A percentile compares a stretch with the other conserved stretches of the same genome.
Evolutionary conservation across 2,888 invertebrate species (phyloP).

Genomic region (Caenorhabditis uteleia): DNA sequence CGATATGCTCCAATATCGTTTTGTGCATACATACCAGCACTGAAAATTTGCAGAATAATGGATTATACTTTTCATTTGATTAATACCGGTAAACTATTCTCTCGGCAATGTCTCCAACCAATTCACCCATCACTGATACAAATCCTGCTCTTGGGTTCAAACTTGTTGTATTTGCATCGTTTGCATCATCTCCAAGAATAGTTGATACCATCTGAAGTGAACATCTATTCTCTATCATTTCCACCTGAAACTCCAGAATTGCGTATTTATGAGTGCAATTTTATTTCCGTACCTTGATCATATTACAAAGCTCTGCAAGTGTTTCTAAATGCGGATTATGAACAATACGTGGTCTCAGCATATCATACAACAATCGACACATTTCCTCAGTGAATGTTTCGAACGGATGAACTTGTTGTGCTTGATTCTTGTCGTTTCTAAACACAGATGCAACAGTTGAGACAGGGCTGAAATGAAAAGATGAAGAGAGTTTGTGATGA

Average conservation of each 20-base stretch:
- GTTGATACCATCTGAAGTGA: conserved; percentile 41
- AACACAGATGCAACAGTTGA: conserved; percentile 36
- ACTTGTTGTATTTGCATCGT: conserved; percentile 10
- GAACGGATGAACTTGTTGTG: conserved; percentile 50
- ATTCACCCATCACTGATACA: conserved; percentile 63
- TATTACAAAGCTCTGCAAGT: conserved; percentile 91
- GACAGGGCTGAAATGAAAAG: conserved; percentile 29
- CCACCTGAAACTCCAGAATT: conserved; percentile 73
- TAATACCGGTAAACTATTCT: conserved; percentile 84
- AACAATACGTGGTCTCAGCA: conserved; percentile 88
- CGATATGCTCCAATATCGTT: conserved; percentile 82
- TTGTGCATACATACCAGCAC: conserved; percentile 80
- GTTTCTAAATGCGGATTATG: conserved; percentile 97
- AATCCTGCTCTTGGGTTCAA: conserved; percentile 67
- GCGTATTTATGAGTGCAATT: neutral
- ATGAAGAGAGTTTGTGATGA: neutral
- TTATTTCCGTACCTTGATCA: conserved; percentile 76
- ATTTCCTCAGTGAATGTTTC: conserved; percentile 61
- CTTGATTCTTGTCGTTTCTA: conserved; percentile 6
- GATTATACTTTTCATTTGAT: neutral
- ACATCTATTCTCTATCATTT: conserved; percentile 69
- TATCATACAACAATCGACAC: conserved; percentile 78
- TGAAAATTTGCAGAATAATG: too few relatives aligned
- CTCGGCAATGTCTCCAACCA: conserved; percentile 85
- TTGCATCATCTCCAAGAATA: conserved; percentile 35